These are phyloP conservation scores for Ricordea florida DNA, from an alignment of 92 coral and sea anemone genomes.

Conservation along the genomic window DNA sequence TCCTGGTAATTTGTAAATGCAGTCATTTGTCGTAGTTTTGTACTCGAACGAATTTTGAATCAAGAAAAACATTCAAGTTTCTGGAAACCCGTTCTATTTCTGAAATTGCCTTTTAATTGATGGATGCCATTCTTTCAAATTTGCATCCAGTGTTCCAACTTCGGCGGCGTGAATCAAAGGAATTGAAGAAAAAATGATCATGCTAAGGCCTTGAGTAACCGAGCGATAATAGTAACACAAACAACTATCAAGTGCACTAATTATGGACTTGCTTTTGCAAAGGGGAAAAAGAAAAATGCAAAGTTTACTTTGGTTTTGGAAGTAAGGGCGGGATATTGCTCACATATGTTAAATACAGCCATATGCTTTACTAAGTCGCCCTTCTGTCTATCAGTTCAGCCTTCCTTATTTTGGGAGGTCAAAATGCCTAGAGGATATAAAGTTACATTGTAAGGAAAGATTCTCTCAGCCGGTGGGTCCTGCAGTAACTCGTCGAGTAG, in stretches of 20 bases:
- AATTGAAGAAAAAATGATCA: not conserved
- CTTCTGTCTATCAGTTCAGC: conserved; percentile 32
- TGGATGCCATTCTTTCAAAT: not conserved
- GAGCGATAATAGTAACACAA: not conserved
- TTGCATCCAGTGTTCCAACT: not conserved
- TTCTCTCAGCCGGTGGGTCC: conserved; percentile 9
- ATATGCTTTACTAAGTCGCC: conserved; percentile 41
- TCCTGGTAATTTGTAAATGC: too few species aligned
- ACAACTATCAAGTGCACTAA: not conserved
- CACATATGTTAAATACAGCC: conserved; percentile 42
- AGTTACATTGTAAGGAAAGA: conserved; percentile 38
- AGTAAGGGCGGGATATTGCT: not conserved
- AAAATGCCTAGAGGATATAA: conserved; percentile 40
- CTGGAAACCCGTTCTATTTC: not conserved
- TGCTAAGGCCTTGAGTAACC: not conserved
- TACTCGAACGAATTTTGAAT: too few species aligned
- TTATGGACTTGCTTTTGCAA: too few species aligned
- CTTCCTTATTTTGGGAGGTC: conserved; percentile 24
- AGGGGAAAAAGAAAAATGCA: not conserved
- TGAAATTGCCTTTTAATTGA: conserved; percentile 16
- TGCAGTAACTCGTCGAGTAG: too few species aligned
- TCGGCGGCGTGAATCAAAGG: conserved; percentile 2
- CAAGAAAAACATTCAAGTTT: too few species aligned
- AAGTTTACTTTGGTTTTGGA: not conserved
- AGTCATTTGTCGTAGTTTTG: too few species aligned